Percentiles rank a stretch among this genome's conserved stretches.
Evolutionary conservation across 2,113 vertebrate genomes (phyloP).

Genomic region (Phyllopteryx taeniolatus): DNA sequence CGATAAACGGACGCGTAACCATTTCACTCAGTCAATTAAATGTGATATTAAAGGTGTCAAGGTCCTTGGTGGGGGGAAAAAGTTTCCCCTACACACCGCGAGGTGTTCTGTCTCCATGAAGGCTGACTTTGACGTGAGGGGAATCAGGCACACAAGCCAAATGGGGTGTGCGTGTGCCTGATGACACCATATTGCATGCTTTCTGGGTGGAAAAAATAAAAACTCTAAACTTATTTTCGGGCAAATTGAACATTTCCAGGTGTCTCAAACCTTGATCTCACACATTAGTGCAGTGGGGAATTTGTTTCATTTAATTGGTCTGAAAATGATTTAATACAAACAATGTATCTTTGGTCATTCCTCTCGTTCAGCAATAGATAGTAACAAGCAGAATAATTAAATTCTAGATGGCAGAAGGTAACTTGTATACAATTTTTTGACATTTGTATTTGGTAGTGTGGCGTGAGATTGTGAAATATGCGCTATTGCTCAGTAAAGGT

Average conservation of each 20-base stretch:
- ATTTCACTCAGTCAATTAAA: slow-evolving; percentile 2
- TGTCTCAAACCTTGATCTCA: no score
- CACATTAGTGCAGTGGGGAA: no score
- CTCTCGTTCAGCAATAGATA: no score
- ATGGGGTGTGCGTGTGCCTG: background rate
- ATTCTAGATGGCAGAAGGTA: no score
- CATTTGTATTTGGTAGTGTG: no score
- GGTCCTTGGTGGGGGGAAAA: background rate
- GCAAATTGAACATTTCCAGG: background rate
- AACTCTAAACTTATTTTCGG: background rate
- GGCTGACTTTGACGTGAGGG: slow-evolving; percentile 5
- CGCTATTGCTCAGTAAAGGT: no score
- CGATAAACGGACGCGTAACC: background rate
- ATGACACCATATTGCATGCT: background rate
- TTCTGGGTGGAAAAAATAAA: background rate
- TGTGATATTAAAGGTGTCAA: background rate
- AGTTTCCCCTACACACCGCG: background rate
- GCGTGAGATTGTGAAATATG: no score
- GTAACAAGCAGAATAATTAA: no score
- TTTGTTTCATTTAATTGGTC: no score
- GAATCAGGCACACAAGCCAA: slow-evolving; percentile 11
- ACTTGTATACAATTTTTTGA: no score
- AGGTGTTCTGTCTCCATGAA: background rate
- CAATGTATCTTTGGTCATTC: no score
- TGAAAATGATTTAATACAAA: no score